Conservation (phyloP, 1,140 invertebrate genomes). For the Bombus breviceps region DNA sequence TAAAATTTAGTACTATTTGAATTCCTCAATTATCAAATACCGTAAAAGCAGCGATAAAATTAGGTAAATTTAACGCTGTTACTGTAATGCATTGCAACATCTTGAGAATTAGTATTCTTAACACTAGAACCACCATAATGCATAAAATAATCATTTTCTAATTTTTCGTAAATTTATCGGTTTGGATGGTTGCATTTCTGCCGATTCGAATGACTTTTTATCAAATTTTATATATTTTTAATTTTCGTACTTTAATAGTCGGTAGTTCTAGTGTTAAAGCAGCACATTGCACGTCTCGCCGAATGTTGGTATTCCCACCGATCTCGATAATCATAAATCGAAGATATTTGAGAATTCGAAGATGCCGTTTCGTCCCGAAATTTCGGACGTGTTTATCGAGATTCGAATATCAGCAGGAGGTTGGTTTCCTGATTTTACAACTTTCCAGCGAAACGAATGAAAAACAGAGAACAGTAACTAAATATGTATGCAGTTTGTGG, state of each 20-base stretch:
- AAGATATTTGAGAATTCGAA: not conserved
- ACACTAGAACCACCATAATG: not conserved
- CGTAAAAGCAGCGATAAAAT: conserved; percentile 15
- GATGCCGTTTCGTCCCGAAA: not conserved
- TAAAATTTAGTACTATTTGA: not conserved
- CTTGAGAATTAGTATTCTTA: conserved; percentile 2
- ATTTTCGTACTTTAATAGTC: no score
- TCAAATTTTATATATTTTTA: no score
- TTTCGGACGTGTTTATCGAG: not conserved
- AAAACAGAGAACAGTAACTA: not conserved
- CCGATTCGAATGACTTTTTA: no score
- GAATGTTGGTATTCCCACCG: not conserved
- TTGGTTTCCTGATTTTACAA: not conserved
- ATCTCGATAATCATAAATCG: not conserved
- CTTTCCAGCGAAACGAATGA: not conserved
- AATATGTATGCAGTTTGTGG: not conserved
- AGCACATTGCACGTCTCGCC: no score
- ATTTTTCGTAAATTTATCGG: not conserved
- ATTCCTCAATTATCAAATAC: not conserved
- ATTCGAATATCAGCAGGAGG: not conserved
- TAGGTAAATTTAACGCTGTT: not conserved
- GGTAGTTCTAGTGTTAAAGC: not conserved
- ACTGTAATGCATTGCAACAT: not conserved
- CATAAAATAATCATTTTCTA: not conserved
- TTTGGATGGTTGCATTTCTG: no score